These are phyloP conservation scores for Drosophila pseudoobscura DNA, from an alignment of 1,140 invertebrate species.

Conservation along the genomic window DNA sequence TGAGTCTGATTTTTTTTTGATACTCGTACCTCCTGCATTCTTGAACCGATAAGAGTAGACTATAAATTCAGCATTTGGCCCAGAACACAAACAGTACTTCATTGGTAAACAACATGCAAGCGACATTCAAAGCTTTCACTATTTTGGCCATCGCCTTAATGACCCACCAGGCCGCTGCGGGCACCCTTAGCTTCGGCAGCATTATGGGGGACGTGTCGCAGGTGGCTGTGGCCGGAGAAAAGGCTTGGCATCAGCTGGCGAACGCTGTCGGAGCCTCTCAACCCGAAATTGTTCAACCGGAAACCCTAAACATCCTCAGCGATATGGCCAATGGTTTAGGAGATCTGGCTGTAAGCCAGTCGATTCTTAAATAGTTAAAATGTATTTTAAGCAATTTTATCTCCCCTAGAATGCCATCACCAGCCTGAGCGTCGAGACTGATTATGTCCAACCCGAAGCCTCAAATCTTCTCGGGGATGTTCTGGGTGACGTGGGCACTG, in stretches of 20 bases:
- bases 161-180: constrained; percentile 19
- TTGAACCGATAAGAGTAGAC: constrained; percentile 24
- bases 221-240: constrained; percentile 40
- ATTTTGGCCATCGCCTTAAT: constrained; percentile 22
- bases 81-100: constrained; percentile 23
- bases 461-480: constrained; percentile 41
- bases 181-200: constrained; percentile 18
- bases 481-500: constrained; percentile 32
- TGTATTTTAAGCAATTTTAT: neutral
- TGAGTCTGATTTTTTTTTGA: constrained; percentile 37
- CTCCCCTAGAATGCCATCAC: constrained; percentile 10
- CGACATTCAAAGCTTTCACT: constrained; percentile 7
- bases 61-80: constrained; percentile 39
- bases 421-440: constrained; percentile 11
- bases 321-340: constrained; percentile 29
- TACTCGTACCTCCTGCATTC: neutral
- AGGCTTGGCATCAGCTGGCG: constrained; percentile 27
- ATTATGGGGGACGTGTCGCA: constrained; percentile 36
- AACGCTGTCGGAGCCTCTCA: constrained; percentile 15
- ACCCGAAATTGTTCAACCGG: constrained; percentile 9
- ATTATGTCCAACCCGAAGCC: constrained; percentile 28
- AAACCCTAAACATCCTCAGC: constrained; percentile 28
- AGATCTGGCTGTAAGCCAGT: constrained; percentile 23
- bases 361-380: neutral
- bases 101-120: constrained; percentile 34